A percentile compares a stretch with the other conserved stretches of the same genome.
Evolutionary conservation across 2,113 vertebrate genomes (phyloP).

Genomic region (Hippoglossus stenolepis): DNA sequence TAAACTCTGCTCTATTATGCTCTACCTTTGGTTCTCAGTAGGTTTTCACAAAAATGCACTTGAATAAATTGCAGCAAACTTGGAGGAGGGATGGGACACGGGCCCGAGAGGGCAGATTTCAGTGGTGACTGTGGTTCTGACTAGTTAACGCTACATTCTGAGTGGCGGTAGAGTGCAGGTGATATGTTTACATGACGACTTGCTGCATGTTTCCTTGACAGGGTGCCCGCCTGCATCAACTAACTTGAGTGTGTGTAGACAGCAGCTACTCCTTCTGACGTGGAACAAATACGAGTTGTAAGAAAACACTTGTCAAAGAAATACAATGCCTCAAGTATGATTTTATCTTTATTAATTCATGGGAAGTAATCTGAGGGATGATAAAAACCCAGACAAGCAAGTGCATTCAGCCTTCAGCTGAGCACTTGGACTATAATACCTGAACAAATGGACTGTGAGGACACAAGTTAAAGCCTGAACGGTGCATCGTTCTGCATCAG

Average conservation of each 20-base stretch:
- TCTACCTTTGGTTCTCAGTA: not conserved
- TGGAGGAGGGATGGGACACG: no score
- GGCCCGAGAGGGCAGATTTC: not conserved
- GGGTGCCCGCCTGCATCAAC: not conserved
- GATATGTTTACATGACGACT: slow-evolving; percentile 30
- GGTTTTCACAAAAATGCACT: not conserved
- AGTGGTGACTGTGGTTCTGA: not conserved
- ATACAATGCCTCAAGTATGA: not conserved
- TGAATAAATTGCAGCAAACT: not conserved
- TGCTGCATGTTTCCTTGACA: slow-evolving; percentile 15
- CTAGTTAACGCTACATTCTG: not conserved
- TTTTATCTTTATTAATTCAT: not conserved
- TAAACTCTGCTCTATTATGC: not conserved
- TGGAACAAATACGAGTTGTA: no score
- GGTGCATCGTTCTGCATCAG: slow-evolving; percentile 17
- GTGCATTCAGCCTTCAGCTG: not conserved
- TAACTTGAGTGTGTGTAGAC: no score
- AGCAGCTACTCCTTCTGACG: not conserved
- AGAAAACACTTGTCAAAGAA: not conserved
- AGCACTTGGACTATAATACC: not conserved
- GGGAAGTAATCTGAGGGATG: not conserved
- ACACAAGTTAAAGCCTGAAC: not conserved
- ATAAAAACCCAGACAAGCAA: not conserved
- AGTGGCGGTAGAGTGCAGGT: not conserved
- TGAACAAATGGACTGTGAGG: not conserved